Conservation (phyloP, 1,140 invertebrate genomes). For the Cydia splendana region DNA sequence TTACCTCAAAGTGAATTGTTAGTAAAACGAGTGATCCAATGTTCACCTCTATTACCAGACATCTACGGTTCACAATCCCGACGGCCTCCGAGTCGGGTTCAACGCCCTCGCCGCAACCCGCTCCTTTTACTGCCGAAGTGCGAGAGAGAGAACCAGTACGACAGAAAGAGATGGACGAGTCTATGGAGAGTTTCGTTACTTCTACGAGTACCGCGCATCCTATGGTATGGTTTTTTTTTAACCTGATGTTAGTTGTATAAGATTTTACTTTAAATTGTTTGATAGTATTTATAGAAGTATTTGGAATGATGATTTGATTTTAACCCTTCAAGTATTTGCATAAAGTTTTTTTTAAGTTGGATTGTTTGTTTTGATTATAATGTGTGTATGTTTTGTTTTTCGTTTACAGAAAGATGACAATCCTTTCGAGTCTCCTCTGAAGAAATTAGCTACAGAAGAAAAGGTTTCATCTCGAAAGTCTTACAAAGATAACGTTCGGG, state of each 20-base stretch:
- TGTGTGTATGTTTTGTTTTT: conserved; percentile 4
- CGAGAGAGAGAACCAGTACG: conserved; percentile 35
- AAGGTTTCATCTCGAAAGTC: conserved; percentile 46
- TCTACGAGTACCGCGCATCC: conserved; percentile 36
- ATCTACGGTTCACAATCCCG: conserved; percentile 65
- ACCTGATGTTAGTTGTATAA: no score
- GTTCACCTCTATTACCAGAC: conserved; percentile 45
- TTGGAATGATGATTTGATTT: no score
- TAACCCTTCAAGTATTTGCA: no score
- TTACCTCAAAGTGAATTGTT: no score
- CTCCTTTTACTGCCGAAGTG: conserved; percentile 30
- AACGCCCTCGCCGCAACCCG: conserved; percentile 50
- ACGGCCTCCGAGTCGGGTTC: conserved; percentile 56
- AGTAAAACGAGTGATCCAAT: no score
- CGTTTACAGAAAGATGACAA: conserved; percentile 45
- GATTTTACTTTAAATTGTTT: no score
- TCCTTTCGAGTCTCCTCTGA: conserved; percentile 60
- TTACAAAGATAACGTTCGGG: conserved; percentile 66
- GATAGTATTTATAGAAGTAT: no score
- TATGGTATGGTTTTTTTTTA: conserved; percentile 41
- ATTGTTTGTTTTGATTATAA: no score
- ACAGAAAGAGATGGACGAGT: conserved; percentile 43
- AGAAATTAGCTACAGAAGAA: conserved; percentile 61
- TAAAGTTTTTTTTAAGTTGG: no score
- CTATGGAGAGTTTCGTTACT: conserved; percentile 39